phyloP scores from a whole-genome alignment of 2,113 vertebrate species.

The Felis chaus region DNA sequence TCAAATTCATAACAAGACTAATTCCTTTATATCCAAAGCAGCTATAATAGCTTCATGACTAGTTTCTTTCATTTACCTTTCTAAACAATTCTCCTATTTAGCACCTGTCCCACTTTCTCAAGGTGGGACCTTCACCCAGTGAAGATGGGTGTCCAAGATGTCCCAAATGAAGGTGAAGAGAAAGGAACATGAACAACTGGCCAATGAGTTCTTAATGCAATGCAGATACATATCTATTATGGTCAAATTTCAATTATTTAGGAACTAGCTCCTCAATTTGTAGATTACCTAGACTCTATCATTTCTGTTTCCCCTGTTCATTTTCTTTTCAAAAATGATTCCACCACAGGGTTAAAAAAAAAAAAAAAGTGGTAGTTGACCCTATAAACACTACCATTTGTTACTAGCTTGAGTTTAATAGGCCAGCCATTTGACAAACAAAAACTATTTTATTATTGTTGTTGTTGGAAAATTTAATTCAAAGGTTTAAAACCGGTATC shows the following conservation, averaged over 20 bases:
- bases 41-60: not conserved
- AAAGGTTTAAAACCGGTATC: not conserved
- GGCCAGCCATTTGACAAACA: not conserved
- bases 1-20: not conserved
- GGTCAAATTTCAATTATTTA: conserved; percentile 4
- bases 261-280: not conserved
- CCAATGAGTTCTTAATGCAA: conserved; percentile 19
- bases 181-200: conserved; percentile 15
- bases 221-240: not conserved
- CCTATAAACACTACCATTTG: not conserved
- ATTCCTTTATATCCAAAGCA: not conserved
- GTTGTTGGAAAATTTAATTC: not conserved
- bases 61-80: conserved; percentile 13
- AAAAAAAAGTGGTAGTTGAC: not conserved
- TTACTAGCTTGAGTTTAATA: not conserved
- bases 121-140: not conserved
- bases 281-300: not conserved
- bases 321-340: conserved; percentile 33
- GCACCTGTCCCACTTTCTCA: not conserved
- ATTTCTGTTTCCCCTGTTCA: not conserved
- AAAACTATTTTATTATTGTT: not conserved
- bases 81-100: not conserved
- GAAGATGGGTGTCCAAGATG: not conserved
- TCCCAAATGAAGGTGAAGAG: not conserved
- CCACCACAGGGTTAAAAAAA: not conserved